Percentiles rank a stretch among this genome's conserved stretches.
Evolutionary conservation across 2,113 vertebrate genomes (phyloP).

Genomic region (Siniperca chuatsi): DNA sequence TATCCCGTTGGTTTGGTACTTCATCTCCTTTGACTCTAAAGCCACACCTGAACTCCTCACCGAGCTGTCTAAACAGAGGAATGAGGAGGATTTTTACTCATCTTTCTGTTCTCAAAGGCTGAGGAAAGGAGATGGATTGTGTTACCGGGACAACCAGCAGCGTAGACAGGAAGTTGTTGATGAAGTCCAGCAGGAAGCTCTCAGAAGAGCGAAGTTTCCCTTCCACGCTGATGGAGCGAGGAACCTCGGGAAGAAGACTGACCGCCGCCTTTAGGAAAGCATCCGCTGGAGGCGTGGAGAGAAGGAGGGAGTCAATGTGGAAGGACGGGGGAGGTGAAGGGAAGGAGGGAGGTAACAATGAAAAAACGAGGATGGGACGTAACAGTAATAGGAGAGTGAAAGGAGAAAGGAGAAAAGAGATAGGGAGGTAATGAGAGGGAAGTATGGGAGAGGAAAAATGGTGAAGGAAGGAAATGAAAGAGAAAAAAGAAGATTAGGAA

Average conservation of each 20-base stretch:
- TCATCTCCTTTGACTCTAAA: background rate
- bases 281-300: slow-evolving; percentile 86
- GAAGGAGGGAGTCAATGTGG: background rate
- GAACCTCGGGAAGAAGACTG: slow-evolving; percentile 92
- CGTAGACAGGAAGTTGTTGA: slow-evolving; percentile 93
- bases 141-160: slow-evolving; percentile 94
- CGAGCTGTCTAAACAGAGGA: background rate
- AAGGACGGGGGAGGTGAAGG: background rate
- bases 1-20: background rate
- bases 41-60: background rate
- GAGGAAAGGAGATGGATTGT: background rate
- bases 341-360: background rate
- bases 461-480: background rate
- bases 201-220: slow-evolving; percentile 94
- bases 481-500: background rate
- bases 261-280: slow-evolving; percentile 96
- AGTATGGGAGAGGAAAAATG: background rate
- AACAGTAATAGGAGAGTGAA: background rate
- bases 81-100: background rate
- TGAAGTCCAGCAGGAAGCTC: slow-evolving; percentile 93
- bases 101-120: background rate
- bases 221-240: slow-evolving; percentile 92
- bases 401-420: background rate
- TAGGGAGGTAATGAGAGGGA: background rate
- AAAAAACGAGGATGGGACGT: background rate